Conservation (phyloP, 92 coral and sea anemone genomes). For the Nematostella vectensis region DNA sequence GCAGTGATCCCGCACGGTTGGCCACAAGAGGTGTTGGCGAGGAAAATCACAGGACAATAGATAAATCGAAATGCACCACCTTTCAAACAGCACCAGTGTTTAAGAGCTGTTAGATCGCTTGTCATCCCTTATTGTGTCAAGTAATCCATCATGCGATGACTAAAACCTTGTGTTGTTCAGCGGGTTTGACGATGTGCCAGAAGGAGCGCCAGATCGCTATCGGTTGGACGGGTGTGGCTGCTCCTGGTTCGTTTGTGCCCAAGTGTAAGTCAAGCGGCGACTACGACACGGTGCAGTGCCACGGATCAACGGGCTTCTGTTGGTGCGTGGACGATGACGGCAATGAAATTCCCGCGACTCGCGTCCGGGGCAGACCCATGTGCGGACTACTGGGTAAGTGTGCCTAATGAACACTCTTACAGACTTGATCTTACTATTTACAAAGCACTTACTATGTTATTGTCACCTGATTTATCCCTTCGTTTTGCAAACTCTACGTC, state of each 20-base stretch:
- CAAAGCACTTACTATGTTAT: too few relatives aligned
- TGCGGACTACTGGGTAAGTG: slow-evolving; percentile 59
- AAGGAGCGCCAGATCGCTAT: slow-evolving; percentile 65
- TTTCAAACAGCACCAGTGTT: too few relatives aligned
- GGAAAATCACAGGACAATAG: too few relatives aligned
- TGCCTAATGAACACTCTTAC: too few relatives aligned
- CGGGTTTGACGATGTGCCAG: slow-evolving; percentile 59
- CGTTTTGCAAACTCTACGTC: too few relatives aligned
- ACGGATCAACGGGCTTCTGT: slow-evolving; percentile 44
- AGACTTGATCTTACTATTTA: not conserved
- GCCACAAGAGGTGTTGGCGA: too few relatives aligned
- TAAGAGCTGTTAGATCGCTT: too few relatives aligned
- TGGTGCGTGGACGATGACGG: slow-evolving; percentile 90
- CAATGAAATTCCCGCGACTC: slow-evolving; percentile 57
- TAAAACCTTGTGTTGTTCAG: slow-evolving; percentile 13
- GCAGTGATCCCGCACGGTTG: too few relatives aligned
- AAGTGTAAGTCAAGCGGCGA: slow-evolving; percentile 61
- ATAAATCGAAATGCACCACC: too few relatives aligned
- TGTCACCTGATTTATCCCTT: too few relatives aligned
- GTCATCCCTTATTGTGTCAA: too few relatives aligned
- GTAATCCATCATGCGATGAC: too few relatives aligned
- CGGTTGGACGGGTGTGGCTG: slow-evolving; percentile 55
- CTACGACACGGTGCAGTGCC: slow-evolving; percentile 63
- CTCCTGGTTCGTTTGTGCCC: slow-evolving; percentile 67
- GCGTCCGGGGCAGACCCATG: slow-evolving; percentile 56